These are phyloP conservation scores for Troides helena DNA, from an alignment of 2,888 invertebrate species.

Conservation along the genomic window DNA sequence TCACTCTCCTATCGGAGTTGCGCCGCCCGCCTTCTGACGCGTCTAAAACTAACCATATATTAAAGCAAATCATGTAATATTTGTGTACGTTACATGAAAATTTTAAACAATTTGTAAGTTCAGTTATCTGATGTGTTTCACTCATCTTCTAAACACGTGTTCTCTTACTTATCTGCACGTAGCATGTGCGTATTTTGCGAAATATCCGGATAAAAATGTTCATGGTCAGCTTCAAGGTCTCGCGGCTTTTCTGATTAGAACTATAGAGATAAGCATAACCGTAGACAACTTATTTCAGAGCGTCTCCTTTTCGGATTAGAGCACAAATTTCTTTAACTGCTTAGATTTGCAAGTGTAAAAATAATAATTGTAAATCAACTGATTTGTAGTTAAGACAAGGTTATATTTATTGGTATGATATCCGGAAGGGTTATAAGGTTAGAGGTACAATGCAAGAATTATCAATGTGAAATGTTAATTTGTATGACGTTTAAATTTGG, in stretches of 20 bases:
- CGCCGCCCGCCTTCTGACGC: slow-evolving; percentile 38
- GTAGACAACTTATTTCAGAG: slow-evolving; percentile 47
- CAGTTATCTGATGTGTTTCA: slow-evolving; percentile 1
- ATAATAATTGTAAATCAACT: slow-evolving; percentile 70
- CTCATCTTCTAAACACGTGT: slow-evolving; percentile 15
- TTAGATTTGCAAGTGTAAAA: slow-evolving; percentile 45
- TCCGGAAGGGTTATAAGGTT: slow-evolving; percentile 5
- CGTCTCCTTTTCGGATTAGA: slow-evolving; percentile 46
- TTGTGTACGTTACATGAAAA: too few species aligned
- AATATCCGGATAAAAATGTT: slow-evolving; percentile 77
- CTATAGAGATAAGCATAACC: slow-evolving; percentile 61
- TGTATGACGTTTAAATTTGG: not conserved
- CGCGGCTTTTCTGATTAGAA: slow-evolving; percentile 74
- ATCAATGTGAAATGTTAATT: not conserved
- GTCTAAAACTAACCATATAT: slow-evolving; percentile 4
- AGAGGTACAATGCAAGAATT: not conserved
- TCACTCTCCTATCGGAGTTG: slow-evolving; percentile 40
- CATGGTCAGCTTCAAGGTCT: slow-evolving; percentile 78
- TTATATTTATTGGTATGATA: slow-evolving; percentile 41
- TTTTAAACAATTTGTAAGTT: too few species aligned
- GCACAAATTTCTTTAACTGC: slow-evolving; percentile 44
- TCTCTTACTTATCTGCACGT: slow-evolving; percentile 56
- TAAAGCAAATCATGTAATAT: slow-evolving; percentile 14
- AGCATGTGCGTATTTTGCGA: slow-evolving; percentile 59
- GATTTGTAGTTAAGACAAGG: slow-evolving; percentile 69